A percentile compares a stretch with the other conserved stretches of the same genome.
Evolutionary conservation across 2,113 vertebrate genomes (phyloP).

Genomic region (Xerus inauris): DNA sequence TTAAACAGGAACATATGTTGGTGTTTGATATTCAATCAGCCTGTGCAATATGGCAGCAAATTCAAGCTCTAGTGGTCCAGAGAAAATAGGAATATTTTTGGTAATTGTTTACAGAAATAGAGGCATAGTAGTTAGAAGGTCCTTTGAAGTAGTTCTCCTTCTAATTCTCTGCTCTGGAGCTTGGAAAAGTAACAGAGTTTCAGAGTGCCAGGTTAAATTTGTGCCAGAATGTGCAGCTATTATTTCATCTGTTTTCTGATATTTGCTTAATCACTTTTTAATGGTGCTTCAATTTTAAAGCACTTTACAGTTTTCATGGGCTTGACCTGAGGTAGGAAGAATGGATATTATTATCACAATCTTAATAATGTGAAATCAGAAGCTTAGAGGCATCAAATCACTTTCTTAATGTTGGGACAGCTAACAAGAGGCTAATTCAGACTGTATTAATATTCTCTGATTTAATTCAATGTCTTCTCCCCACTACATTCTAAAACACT

Average conservation of each 20-base stretch:
- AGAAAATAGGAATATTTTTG: neutral
- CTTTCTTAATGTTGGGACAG: neutral
- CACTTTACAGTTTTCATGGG: neutral
- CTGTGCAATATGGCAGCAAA: constrained; percentile 63
- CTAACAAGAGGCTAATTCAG: neutral
- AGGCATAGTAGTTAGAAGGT: neutral
- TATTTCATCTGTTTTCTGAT: neutral
- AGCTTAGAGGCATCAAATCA: neutral
- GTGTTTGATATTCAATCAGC: constrained; percentile 53
- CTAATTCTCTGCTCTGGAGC: neutral
- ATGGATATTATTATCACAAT: neutral
- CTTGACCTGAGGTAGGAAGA: neutral
- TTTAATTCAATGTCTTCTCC: neutral
- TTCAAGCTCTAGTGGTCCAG: neutral
- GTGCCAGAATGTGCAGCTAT: neutral
- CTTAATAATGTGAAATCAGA: constrained; percentile 29
- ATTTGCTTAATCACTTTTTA: neutral
- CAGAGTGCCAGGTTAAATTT: neutral
- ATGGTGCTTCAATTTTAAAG: constrained; percentile 12
- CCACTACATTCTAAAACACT: neutral
- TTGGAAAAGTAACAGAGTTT: neutral
- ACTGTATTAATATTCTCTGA: neutral
- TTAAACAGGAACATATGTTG: constrained; percentile 40
- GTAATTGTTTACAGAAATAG: constrained; percentile 10
- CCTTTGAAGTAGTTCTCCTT: neutral